These are phyloP conservation scores for Apis florea DNA, from an alignment of 1,140 invertebrate genomes.

Conservation along the genomic window DNA sequence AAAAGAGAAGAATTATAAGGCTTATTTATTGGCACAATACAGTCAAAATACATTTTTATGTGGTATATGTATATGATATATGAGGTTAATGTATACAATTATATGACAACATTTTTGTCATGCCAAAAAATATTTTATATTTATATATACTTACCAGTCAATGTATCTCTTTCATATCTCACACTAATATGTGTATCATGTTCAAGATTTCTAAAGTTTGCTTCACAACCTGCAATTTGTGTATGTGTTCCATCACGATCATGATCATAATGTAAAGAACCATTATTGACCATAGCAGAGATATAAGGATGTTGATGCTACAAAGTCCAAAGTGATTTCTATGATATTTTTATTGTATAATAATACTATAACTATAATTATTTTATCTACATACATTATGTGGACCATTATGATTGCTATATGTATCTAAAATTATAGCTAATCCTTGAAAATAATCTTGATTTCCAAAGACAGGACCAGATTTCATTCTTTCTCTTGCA, in stretches of 20 bases:
- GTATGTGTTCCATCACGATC: constrained; percentile 99
- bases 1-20: not conserved
- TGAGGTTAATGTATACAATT: not conserved
- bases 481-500: constrained; percentile 91
- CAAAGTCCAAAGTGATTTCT: constrained; percentile 8
- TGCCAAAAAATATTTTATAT: not conserved
- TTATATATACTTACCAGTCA: constrained; percentile 85
- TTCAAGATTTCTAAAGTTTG: constrained; percentile 95
- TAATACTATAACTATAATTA: not conserved
- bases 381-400: constrained; percentile 89
- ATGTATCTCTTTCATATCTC: constrained; percentile 93
- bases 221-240: constrained; percentile 95
- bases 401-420: constrained; percentile 99
- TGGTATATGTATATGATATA: not conserved
- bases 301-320: constrained; percentile 99
- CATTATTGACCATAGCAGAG: constrained; percentile 99
- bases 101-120: constrained; percentile 2
- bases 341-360: not conserved
- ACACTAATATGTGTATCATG: constrained; percentile 95
- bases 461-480: constrained; percentile 96
- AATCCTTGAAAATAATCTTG: constrained; percentile 96
- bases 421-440: constrained; percentile 97
- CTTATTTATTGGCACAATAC: not conserved
- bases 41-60: not conserved
- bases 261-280: constrained; percentile 97